Conservation (phyloP, 2,888 invertebrate genomes). For the Chorisops tibialis region DNA sequence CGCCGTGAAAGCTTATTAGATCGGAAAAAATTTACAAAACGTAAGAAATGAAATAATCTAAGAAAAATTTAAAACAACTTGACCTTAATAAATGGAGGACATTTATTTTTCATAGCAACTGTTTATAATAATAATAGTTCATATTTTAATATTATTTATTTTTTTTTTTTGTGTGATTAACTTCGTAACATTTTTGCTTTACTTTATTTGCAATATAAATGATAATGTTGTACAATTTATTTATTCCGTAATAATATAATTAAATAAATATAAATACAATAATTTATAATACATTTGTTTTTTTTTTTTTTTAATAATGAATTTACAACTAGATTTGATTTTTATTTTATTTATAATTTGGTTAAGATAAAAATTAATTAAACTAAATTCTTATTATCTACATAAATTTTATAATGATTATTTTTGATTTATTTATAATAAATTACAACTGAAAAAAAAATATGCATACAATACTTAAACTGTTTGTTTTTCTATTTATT, state of each 20-base stretch:
- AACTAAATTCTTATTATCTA: no score
- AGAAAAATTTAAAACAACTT: not conserved
- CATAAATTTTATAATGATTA: not conserved
- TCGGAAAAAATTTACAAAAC: no score
- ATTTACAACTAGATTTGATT: no score
- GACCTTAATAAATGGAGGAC: constrained; percentile 32
- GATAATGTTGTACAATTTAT: not conserved
- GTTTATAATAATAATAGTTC: constrained; percentile 21
- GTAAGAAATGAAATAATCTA: no score
- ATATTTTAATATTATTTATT: constrained; percentile 5
- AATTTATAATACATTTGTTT: no score
- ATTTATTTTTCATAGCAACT: constrained; percentile 32
- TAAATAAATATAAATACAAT: no score
- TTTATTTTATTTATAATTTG: no score
- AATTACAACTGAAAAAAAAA: not conserved
- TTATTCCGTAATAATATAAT: no score
- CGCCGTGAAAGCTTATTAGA: no score
- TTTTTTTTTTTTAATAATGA: no score
- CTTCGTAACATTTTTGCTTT: constrained; percentile 13
- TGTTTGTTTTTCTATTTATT: no score
- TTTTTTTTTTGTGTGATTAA: constrained; percentile 14
- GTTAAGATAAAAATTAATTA: no score
- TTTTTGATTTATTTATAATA: not conserved
- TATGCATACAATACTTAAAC: not conserved
- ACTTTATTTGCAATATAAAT: not conserved